These are phyloP conservation scores for Matsumyia berberina DNA, from an alignment of 2,888 invertebrate genomes.

Conservation along the genomic window DNA sequence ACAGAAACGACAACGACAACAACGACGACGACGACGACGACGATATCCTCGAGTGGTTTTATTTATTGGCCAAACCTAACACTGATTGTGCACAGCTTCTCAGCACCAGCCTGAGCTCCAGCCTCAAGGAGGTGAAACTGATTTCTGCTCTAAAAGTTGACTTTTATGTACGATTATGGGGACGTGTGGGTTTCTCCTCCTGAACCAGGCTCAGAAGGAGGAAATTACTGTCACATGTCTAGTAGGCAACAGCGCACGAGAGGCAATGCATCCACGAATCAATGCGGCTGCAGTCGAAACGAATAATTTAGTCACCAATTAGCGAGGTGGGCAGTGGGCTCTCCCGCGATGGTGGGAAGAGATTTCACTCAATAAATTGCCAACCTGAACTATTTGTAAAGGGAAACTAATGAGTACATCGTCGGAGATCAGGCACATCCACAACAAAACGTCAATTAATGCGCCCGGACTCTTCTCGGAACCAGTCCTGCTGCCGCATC, in stretches of 20 bases:
- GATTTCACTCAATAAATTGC: conserved; percentile 72
- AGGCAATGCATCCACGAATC: conserved; percentile 26
- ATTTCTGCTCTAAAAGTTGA: conserved; percentile 53
- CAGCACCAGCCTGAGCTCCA: conserved; percentile 51
- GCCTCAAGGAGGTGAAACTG: conserved; percentile 54
- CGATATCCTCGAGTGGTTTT: conserved; percentile 70
- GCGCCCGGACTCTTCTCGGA: conserved; percentile 54
- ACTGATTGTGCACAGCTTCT: conserved; percentile 45
- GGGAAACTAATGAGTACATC: conserved; percentile 51
- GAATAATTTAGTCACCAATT: conserved; percentile 75
- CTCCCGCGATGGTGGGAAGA: conserved; percentile 48
- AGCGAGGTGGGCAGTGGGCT: conserved; percentile 50
- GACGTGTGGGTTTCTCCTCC: conserved; percentile 53
- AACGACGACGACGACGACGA: conserved; percentile 41
- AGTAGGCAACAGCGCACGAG: conserved; percentile 8
- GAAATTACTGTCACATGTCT: conserved; percentile 34
- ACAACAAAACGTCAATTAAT: conserved; percentile 31
- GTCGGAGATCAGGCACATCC: background rate
- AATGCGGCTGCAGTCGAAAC: conserved; percentile 45
- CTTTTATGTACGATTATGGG: conserved; percentile 60
- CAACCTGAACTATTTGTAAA: conserved; percentile 52
- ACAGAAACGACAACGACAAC: conserved; percentile 17
- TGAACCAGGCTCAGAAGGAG: conserved; percentile 4
- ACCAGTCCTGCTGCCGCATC: conserved; percentile 28
- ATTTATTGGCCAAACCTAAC: conserved; percentile 76